These are phyloP conservation scores for Ricordea florida DNA, from an alignment of 92 coral and sea anemone genomes.

Conservation along the genomic window DNA sequence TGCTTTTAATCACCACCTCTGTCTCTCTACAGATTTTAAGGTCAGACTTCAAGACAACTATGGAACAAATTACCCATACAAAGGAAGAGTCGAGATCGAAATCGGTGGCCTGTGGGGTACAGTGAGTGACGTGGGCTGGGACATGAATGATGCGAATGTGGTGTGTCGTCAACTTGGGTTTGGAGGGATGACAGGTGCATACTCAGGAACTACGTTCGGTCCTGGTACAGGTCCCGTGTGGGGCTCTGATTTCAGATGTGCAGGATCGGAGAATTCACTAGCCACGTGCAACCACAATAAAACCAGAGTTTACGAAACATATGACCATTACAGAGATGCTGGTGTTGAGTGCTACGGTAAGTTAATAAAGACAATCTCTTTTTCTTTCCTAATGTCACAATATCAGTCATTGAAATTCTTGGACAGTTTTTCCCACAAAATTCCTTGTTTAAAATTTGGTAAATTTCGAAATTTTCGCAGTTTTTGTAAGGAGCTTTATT, in stretches of 20 bases:
- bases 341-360: slow-evolving; percentile 63
- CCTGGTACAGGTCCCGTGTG: slow-evolving; percentile 50
- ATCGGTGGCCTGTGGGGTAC: slow-evolving; percentile 69
- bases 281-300: slow-evolving; percentile 28
- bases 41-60: neutral
- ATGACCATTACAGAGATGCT: too few relatives aligned
- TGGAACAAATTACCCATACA: neutral
- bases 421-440: too few relatives aligned
- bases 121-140: slow-evolving; percentile 56
- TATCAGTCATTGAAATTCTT: too few relatives aligned
- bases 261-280: slow-evolving; percentile 30
- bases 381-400: too few relatives aligned
- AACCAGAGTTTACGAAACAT: neutral
- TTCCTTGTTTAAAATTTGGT: too few relatives aligned
- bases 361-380: too few relatives aligned
- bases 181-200: slow-evolving; percentile 60
- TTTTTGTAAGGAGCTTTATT: too few relatives aligned
- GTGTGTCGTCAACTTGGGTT: slow-evolving; percentile 41
- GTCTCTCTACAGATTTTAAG: slow-evolving; percentile 18
- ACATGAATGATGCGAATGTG: slow-evolving; percentile 56
- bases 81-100: slow-evolving; percentile 57
- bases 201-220: slow-evolving; percentile 42
- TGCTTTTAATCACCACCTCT: too few relatives aligned
- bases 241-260: slow-evolving; percentile 34
- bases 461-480: too few relatives aligned